These are phyloP conservation scores for Cristatella mucedo DNA, from an alignment of 2,888 invertebrate species.

Conservation along the genomic window DNA sequence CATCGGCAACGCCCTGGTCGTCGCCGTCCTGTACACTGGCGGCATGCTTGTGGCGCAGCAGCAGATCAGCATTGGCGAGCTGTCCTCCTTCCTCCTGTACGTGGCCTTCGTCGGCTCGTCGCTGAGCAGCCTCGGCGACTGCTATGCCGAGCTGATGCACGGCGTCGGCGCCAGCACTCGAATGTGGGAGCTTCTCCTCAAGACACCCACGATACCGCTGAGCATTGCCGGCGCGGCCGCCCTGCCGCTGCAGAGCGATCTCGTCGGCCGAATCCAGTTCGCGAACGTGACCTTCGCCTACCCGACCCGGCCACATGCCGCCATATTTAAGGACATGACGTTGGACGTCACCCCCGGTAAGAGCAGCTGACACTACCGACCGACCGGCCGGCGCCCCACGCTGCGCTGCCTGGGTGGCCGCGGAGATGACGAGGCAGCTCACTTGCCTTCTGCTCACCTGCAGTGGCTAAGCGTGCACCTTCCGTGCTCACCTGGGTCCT, in stretches of 20 bases:
- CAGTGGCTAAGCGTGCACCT: too few species aligned
- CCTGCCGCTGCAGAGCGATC: not conserved
- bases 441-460: too few species aligned
- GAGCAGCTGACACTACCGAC: too few species aligned
- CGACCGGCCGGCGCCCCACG: too few species aligned
- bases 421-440: too few species aligned
- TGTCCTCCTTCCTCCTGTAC: constrained; percentile 83
- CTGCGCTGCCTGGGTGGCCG: too few species aligned
- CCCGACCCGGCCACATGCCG: constrained; percentile 47
- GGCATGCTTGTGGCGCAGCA: constrained; percentile 69
- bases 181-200: constrained; percentile 74
- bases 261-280: constrained; percentile 56
- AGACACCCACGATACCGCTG: constrained; percentile 58
- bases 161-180: constrained; percentile 67
- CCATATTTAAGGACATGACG: constrained; percentile 50
- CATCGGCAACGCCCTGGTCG: constrained; percentile 71
- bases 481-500: too few species aligned
- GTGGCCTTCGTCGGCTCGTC: constrained; percentile 84
- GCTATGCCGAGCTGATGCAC: constrained; percentile 82
- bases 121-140: constrained; percentile 66
- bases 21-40: constrained; percentile 79
- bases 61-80: constrained; percentile 55
- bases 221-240: not conserved
- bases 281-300: constrained; percentile 58
- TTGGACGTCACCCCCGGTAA: constrained; percentile 47